Conservation (phyloP, 2,888 invertebrate genomes). For the Suillia variegata region DNA sequence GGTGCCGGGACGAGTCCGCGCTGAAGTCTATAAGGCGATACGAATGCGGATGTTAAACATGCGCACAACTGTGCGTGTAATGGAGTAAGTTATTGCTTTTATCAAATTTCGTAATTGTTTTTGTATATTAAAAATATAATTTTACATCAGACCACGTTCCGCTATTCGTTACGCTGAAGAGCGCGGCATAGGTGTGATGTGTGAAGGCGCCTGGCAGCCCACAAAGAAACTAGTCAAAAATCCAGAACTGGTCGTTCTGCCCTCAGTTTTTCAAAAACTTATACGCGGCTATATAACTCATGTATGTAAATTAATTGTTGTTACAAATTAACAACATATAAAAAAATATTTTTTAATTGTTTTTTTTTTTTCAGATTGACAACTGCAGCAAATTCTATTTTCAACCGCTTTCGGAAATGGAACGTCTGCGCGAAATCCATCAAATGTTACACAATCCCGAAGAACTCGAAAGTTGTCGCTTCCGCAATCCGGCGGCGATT, state of each 20-base stretch:
- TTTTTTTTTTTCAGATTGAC: constrained; percentile 38
- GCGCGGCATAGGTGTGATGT: constrained; percentile 43
- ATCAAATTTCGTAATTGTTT: background rate
- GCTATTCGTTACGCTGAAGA: constrained; percentile 63
- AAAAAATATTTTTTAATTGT: background rate
- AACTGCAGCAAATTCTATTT: constrained; percentile 58
- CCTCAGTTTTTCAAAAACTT: constrained; percentile 65
- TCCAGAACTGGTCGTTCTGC: constrained; percentile 67
- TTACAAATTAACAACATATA: too few relatives aligned
- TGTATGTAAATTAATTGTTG: constrained; percentile 52
- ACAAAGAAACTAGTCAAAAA: constrained; percentile 41
- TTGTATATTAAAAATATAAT: background rate
- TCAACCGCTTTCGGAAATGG: constrained; percentile 46
- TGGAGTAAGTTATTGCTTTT: constrained; percentile 49
- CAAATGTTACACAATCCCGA: constrained; percentile 55
- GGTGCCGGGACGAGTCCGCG: constrained; percentile 68
- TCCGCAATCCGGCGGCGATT: constrained; percentile 44
- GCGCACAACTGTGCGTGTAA: constrained; percentile 41
- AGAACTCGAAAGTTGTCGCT: constrained; percentile 38
- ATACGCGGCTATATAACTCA: constrained; percentile 63
- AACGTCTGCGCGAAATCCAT: constrained; percentile 55
- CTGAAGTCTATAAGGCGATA: constrained; percentile 76
- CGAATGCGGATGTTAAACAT: constrained; percentile 68
- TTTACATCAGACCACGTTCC: constrained; percentile 58
- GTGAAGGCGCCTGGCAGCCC: constrained; percentile 46